These are phyloP conservation scores for Apeltes quadracus DNA, from an alignment of 2,113 vertebrate genomes.

Conservation along the genomic window DNA sequence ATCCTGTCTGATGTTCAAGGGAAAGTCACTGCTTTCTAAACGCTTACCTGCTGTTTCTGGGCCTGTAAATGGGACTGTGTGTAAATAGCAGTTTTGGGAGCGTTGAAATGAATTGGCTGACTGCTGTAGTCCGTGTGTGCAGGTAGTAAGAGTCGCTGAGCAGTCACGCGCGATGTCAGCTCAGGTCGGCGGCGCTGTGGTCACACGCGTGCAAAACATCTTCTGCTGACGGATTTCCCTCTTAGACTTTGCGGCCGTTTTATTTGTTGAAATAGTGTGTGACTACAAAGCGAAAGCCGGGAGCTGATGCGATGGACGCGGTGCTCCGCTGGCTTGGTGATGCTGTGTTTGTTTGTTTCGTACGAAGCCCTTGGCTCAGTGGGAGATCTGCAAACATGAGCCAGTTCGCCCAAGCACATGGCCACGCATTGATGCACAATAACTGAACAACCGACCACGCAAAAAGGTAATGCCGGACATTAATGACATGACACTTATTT, in stretches of 20 bases:
- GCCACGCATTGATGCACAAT: neutral
- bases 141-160: neutral
- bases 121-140: neutral
- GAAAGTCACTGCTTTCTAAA: slow-evolving; percentile 32
- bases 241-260: neutral
- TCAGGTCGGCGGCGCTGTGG: neutral
- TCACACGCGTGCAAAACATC: neutral
- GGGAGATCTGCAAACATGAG: slow-evolving; percentile 1
- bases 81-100: no score
- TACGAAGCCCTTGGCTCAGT: neutral
- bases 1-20: slow-evolving; percentile 51
- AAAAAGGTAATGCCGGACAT: neutral
- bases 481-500: neutral
- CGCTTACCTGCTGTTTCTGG: neutral
- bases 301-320: neutral
- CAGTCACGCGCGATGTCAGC: neutral
- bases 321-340: neutral
- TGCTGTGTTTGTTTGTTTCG: neutral
- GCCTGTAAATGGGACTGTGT: neutral
- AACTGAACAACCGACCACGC: neutral
- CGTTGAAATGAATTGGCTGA: no score
- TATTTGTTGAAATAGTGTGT: neutral
- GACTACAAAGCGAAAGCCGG: neutral
- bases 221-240: neutral
- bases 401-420: neutral